Conservation (phyloP, 2,797 vertebrate genomes). For the Gobionotothen gibberifrons region DNA sequence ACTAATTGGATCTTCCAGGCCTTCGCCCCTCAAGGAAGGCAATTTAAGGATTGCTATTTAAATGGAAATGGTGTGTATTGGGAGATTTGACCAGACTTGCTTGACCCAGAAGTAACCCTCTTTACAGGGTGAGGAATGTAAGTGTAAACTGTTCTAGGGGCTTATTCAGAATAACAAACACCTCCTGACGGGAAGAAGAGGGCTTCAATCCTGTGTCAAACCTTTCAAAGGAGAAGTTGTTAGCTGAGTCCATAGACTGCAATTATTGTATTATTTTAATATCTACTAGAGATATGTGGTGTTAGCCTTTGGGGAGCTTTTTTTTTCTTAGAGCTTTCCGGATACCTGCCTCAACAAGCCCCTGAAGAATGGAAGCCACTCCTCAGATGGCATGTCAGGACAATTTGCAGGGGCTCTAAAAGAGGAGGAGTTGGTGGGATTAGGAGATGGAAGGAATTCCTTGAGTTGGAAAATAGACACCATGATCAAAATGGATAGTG, state of each 20-base stretch:
- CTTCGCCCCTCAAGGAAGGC: not conserved
- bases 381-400: constrained; percentile 35
- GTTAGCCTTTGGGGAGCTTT: not conserved
- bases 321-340: constrained; percentile 16
- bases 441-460: constrained; percentile 12
- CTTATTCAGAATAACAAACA: constrained; percentile 27
- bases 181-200: constrained; percentile 16
- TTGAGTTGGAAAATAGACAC: not conserved
- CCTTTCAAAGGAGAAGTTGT: not conserved
- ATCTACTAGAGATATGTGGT: not conserved
- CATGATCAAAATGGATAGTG: not conserved
- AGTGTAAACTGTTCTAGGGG: constrained; percentile 39
- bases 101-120: constrained; percentile 20
- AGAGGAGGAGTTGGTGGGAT: not conserved
- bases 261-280: not conserved
- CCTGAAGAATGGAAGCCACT: not conserved
- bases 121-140: constrained; percentile 64
- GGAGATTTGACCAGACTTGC: constrained; percentile 38
- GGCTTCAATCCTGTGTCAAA: constrained; percentile 1
- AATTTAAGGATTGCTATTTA: not conserved
- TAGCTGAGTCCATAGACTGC: not conserved
- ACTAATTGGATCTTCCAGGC: not conserved
- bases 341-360: constrained; percentile 4
- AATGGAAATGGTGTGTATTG: constrained; percentile 8
- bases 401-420: constrained; percentile 22